Evolutionary conservation across 2,797 vertebrate genomes (phyloP).

Genomic region (Melanotaenia boesemani): DNA sequence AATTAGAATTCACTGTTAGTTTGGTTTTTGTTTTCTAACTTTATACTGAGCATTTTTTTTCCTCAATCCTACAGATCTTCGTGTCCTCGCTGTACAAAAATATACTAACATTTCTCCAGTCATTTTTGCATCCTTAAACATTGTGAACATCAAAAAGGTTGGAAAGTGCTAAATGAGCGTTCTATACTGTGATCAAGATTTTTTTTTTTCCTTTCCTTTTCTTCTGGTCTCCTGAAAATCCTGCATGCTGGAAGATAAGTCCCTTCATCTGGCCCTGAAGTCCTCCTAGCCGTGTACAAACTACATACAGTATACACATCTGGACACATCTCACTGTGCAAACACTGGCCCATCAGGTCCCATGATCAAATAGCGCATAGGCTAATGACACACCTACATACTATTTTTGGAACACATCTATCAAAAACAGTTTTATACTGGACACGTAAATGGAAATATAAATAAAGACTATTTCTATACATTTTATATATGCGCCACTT

Average conservation of each 20-base stretch:
- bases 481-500: constrained; percentile 32
- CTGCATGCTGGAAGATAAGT: constrained; percentile 47
- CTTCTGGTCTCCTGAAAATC: constrained; percentile 53
- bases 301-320: constrained; percentile 63
- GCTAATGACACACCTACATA: constrained; percentile 63
- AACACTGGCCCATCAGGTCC: constrained; percentile 81
- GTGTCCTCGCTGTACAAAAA: constrained; percentile 86
- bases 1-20: constrained; percentile 79
- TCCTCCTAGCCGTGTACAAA: constrained; percentile 63
- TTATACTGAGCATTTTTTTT: constrained; percentile 61
- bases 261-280: constrained; percentile 63
- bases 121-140: constrained; percentile 86
- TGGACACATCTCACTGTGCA: constrained; percentile 65
- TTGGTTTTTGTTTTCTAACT: constrained; percentile 77
- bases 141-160: constrained; percentile 84
- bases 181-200: constrained; percentile 69
- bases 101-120: constrained; percentile 86
- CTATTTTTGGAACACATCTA: constrained; percentile 74
- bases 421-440: constrained; percentile 74
- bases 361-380: constrained; percentile 69
- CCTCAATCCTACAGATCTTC: constrained; percentile 77
- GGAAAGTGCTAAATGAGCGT: constrained; percentile 84
- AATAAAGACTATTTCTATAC: constrained; percentile 82
- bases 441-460: constrained; percentile 80
- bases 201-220: constrained; percentile 31